These are phyloP conservation scores for Neoascia interrupta DNA, from an alignment of 2,888 invertebrate genomes.

Conservation along the genomic window DNA sequence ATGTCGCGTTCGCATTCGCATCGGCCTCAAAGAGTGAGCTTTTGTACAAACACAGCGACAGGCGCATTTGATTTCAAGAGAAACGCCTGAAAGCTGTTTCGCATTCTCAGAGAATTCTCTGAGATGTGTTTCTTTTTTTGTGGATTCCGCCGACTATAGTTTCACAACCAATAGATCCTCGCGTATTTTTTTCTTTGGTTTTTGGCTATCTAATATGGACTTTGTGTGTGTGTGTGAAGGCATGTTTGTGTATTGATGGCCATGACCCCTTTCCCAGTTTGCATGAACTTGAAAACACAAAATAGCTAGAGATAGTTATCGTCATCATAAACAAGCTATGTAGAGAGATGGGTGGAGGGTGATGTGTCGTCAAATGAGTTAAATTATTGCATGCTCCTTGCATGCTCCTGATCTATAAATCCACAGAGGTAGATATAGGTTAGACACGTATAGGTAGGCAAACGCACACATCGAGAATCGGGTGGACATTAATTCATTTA, in stretches of 20 bases:
- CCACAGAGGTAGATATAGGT: too few species aligned
- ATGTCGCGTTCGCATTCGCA: not conserved
- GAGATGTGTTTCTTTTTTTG: not conserved
- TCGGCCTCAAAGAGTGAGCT: slow-evolving; percentile 41
- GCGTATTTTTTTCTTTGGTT: too few species aligned
- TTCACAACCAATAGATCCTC: slow-evolving; percentile 27
- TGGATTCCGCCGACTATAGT: slow-evolving; percentile 7
- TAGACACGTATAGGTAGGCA: too few species aligned
- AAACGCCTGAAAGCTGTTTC: not conserved
- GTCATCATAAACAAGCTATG: not conserved
- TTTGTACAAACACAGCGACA: slow-evolving; percentile 60
- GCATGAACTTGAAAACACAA: slow-evolving; percentile 53
- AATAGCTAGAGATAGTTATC: slow-evolving; percentile 54
- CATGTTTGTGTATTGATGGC: slow-evolving; percentile 26
- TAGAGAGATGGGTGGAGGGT: not conserved
- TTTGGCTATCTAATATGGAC: slow-evolving; percentile 20
- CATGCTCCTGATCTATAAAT: slow-evolving; percentile 10
- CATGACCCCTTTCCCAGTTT: slow-evolving; percentile 56
- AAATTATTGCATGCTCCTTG: slow-evolving; percentile 28
- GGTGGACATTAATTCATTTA: not conserved
- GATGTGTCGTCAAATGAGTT: slow-evolving; percentile 32
- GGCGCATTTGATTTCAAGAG: too few species aligned
- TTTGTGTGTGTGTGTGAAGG: not conserved
- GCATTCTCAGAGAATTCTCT: slow-evolving; percentile 7
- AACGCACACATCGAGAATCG: not conserved